Evolutionary conservation across 2,797 vertebrate genomes (phyloP).

Genomic region (Todus mexicanus): DNA sequence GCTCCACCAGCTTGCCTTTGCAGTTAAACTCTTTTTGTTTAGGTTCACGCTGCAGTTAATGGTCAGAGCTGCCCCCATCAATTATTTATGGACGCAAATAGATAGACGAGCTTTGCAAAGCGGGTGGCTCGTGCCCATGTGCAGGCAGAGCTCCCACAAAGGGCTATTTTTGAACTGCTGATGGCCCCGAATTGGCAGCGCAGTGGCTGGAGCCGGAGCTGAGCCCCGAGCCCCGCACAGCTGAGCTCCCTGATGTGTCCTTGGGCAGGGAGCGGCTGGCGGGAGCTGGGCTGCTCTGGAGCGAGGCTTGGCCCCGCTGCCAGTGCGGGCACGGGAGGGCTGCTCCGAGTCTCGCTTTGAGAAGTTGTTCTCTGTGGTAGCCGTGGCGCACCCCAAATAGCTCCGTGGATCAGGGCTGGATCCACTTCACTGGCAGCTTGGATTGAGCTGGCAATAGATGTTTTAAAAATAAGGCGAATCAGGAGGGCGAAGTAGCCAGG

Average conservation of each 20-base stretch:
- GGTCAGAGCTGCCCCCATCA: slow-evolving; percentile 5
- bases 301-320: background rate
- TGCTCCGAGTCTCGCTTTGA: background rate
- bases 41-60: background rate
- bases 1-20: background rate
- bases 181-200: background rate
- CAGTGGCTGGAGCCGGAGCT: background rate
- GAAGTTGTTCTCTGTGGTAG: background rate
- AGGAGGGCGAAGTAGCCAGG: background rate
- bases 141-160: background rate
- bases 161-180: slow-evolving; percentile 28
- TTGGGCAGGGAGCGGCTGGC: fast-evolving
- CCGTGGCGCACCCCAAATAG: background rate
- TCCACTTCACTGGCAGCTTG: background rate
- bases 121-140: background rate
- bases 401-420: background rate
- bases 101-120: background rate
- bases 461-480: fast-evolving
- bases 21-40: background rate
- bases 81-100: slow-evolving; percentile 23
- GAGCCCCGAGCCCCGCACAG: background rate
- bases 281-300: fast-evolving
- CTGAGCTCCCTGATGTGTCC: background rate
- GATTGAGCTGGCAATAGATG: background rate
- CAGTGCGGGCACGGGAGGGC: fast-evolving